phyloP scores from a whole-genome alignment of 1,140 invertebrate genomes.

The Druon quercuslanigerum region DNA sequence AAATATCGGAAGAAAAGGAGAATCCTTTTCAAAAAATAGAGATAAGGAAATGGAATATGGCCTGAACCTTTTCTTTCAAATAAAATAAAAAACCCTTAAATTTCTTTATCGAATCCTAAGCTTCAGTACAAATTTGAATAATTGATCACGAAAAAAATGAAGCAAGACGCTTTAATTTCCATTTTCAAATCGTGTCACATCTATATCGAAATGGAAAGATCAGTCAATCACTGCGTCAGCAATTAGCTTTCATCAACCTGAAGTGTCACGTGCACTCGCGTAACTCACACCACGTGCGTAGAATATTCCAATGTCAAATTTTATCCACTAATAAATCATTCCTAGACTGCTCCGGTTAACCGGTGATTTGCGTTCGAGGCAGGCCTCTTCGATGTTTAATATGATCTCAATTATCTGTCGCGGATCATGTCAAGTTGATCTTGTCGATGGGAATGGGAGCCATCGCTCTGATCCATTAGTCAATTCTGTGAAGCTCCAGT shows the following conservation, averaged over 20 bases:
- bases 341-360: slow-evolving; percentile 44
- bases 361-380: slow-evolving; percentile 43
- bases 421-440: slow-evolving; percentile 14
- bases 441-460: not conserved
- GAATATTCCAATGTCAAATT: slow-evolving; percentile 42
- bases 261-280: slow-evolving; percentile 55
- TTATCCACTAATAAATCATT: slow-evolving; percentile 61
- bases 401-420: slow-evolving; percentile 33
- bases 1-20: no score
- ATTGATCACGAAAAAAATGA: no score
- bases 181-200: no score
- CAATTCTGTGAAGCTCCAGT: slow-evolving; percentile 5
- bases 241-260: slow-evolving; percentile 55
- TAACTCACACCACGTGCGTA: slow-evolving; percentile 41
- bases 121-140: no score
- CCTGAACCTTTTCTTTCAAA: no score
- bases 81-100: no score
- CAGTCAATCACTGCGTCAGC: slow-evolving; percentile 31
- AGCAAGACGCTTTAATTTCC: no score
- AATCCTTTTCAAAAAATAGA: no score
- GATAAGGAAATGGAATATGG: no score
- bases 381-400: slow-evolving; percentile 45
- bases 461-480: slow-evolving; percentile 8
- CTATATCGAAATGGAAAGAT: not conserved
- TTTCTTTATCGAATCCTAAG: no score